Conservation (phyloP, 2,888 invertebrate genomes). For the Azorinus chamasolen region DNA sequence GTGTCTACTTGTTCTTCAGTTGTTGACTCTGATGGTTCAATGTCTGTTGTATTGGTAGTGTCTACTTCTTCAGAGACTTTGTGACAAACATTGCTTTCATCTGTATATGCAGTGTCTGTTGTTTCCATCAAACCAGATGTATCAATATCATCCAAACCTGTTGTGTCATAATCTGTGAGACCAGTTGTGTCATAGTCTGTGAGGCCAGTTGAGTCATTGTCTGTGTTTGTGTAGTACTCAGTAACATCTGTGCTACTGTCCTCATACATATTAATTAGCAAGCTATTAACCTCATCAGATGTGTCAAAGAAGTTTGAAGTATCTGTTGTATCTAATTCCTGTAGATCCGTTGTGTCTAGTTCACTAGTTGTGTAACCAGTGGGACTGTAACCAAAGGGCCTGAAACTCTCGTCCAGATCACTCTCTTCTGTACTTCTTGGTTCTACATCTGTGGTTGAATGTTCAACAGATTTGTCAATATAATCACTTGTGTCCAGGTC, state of each 20-base stretch:
- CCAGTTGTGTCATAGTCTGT: conserved; percentile 42
- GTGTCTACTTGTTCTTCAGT: not conserved
- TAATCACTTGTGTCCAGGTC: not conserved
- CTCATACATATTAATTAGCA: not conserved
- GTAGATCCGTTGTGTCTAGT: conserved; percentile 48
- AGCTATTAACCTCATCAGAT: not conserved
- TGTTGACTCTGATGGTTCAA: not conserved
- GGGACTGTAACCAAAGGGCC: conserved; percentile 34
- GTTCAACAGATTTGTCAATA: not conserved
- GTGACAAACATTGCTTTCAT: not conserved
- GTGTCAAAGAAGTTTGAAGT: no score
- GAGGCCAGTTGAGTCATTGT: conserved; percentile 32
- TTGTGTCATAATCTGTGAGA: conserved; percentile 4
- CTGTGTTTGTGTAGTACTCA: conserved; percentile 2
- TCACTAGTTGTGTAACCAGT: conserved; percentile 61
- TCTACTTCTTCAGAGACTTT: not conserved
- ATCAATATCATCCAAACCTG: conserved; percentile 1
- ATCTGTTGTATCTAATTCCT: conserved; percentile 27
- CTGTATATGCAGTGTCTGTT: not conserved
- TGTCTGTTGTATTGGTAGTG: not conserved
- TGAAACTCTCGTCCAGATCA: conserved; percentile 42
- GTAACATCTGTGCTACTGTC: not conserved
- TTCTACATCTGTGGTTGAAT: conserved; percentile 31
- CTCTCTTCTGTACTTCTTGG: conserved; percentile 44
- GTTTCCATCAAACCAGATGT: not conserved